These are phyloP conservation scores for Drosophila sechellia DNA, from an alignment of 1,140 invertebrate genomes.

Conservation along the genomic window DNA sequence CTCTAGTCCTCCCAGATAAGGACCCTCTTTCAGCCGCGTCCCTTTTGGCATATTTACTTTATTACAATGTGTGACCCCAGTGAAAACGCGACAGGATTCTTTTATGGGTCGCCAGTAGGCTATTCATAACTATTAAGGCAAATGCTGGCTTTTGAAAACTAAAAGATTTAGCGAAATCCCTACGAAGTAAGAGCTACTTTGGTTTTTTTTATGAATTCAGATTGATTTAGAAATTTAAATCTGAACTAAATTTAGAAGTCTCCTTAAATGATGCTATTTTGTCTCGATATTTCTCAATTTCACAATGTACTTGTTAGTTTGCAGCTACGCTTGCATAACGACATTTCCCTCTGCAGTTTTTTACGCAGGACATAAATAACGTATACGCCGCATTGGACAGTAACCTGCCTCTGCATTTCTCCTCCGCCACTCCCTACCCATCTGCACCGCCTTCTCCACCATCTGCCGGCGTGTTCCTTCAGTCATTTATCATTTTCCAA, in stretches of 20 bases:
- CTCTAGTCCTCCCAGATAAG: conserved; percentile 46
- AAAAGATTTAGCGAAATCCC: conserved; percentile 8
- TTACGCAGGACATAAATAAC: conserved; percentile 71
- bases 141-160: conserved; percentile 3
- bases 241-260: not conserved
- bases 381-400: conserved; percentile 75
- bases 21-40: conserved; percentile 10
- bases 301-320: conserved; percentile 26
- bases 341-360: conserved; percentile 65
- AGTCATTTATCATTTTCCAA: conserved; percentile 77
- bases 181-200: not conserved
- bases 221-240: not conserved
- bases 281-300: not conserved
- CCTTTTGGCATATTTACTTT: conserved; percentile 40
- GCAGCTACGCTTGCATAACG: conserved; percentile 36
- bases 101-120: conserved; percentile 18
- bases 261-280: not conserved
- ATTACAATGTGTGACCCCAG: conserved; percentile 48
- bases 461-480: conserved; percentile 47
- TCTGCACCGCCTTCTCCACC: conserved; percentile 4
- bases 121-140: conserved; percentile 15
- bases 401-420: conserved; percentile 12
- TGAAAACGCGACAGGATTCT: conserved; percentile 24
- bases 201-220: not conserved
- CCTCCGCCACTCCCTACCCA: conserved; percentile 1